phyloP scores from a whole-genome alignment of 2,113 vertebrate genomes.

The Oxygymnocypris stewartii region DNA sequence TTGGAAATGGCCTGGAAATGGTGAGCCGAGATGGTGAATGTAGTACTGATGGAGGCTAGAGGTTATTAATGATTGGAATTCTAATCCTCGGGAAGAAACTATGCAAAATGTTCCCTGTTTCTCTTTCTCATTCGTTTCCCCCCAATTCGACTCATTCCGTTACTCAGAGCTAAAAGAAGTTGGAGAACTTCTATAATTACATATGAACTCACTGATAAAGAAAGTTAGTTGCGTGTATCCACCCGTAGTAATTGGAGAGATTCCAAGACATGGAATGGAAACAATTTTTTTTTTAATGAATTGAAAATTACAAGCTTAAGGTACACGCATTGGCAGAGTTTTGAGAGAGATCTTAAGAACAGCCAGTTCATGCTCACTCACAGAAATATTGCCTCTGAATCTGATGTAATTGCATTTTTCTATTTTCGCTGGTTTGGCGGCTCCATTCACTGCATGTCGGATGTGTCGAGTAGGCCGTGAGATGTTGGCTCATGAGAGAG shows the following conservation, averaged over 20 bases:
- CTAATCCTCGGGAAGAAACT: conserved; percentile 41
- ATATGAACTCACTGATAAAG: conserved; percentile 25
- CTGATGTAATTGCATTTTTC: conserved; percentile 36
- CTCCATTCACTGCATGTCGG: conserved; percentile 2
- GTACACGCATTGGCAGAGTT: not conserved
- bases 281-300: too few relatives aligned
- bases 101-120: conserved; percentile 22
- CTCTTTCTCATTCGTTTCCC: conserved; percentile 1
- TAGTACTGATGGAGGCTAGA: not conserved
- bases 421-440: conserved; percentile 33
- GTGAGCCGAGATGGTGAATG: conserved; percentile 1
- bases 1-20: not conserved
- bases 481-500: conserved; percentile 25
- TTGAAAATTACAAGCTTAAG: not conserved
- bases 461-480: conserved; percentile 34
- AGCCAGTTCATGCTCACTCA: not conserved
- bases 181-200: conserved; percentile 30
- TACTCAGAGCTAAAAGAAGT: conserved; percentile 34
- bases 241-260: conserved; percentile 16
- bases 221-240: conserved; percentile 9
- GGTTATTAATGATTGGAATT: conserved; percentile 49
- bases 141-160: conserved; percentile 24
- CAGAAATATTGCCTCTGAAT: conserved; percentile 16
- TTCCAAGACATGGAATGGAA: not conserved
- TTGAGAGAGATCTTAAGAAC: not conserved